phyloP scores from a whole-genome alignment of 2,113 vertebrate genomes.

The Corapipo altera region DNA sequence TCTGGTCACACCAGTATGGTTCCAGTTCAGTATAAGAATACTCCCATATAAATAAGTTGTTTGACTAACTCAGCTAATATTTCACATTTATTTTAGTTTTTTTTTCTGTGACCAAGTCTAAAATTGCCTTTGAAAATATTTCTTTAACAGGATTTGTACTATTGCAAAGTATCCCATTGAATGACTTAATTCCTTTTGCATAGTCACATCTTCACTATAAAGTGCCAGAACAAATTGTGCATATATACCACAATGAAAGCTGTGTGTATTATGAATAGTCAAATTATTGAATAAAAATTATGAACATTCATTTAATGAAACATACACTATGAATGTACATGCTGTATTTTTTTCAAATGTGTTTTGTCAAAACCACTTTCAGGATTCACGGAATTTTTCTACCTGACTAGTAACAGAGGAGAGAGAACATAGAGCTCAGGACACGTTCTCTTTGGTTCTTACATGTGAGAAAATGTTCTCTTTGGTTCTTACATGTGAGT shows the following conservation, averaged over 20 bases:
- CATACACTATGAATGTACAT: not conserved
- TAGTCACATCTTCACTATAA: not conserved
- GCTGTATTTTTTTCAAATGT: not conserved
- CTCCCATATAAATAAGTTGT: not conserved
- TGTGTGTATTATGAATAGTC: not conserved
- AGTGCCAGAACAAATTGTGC: not conserved
- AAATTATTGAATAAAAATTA: not conserved
- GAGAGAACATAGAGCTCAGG: not conserved
- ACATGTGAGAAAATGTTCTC: not conserved
- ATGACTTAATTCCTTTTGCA: not conserved
- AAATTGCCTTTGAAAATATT: not conserved
- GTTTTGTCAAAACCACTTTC: not conserved
- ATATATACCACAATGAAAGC: not conserved
- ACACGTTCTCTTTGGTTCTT: not conserved
- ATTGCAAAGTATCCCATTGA: not conserved
- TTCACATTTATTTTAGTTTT: not conserved
- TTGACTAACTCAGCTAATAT: not conserved
- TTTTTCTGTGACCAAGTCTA: not conserved
- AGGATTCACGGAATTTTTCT: not conserved
- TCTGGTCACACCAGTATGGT: not conserved
- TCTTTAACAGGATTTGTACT: not conserved
- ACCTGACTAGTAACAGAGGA: not conserved
- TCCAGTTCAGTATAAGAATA: not conserved
- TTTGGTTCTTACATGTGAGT: not conserved
- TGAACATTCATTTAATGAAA: not conserved